These are phyloP conservation scores for Synergus umbraculus DNA, from an alignment of 2,888 invertebrate species.

Conservation along the genomic window DNA sequence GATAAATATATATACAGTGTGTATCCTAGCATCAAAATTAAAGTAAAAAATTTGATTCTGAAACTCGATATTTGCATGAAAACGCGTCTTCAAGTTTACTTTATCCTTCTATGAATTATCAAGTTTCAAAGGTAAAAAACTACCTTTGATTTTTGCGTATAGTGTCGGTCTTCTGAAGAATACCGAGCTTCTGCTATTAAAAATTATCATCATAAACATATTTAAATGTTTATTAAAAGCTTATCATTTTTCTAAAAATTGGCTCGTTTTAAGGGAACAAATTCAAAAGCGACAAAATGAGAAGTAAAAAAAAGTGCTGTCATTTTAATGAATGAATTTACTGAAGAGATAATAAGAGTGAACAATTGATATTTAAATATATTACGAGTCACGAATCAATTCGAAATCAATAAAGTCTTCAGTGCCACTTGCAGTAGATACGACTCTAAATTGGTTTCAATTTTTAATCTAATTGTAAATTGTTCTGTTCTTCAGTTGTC, in stretches of 20 bases:
- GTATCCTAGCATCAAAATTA: conserved; percentile 41
- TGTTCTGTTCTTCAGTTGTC: not conserved
- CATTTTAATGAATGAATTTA: not conserved
- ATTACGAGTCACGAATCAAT: not conserved
- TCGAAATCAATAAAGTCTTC: conserved; percentile 21
- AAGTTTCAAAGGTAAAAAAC: conserved; percentile 18
- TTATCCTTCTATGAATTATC: conserved; percentile 8
- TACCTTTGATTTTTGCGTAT: not conserved
- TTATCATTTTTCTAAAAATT: not conserved
- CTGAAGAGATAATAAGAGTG: not conserved
- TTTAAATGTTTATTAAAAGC: no score
- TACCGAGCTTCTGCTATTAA: not conserved
- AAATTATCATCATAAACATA: no score
- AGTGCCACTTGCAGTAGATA: conserved; percentile 10
- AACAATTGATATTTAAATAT: not conserved
- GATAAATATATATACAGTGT: conserved; percentile 56
- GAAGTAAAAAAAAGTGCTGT: not conserved
- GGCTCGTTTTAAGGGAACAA: not conserved
- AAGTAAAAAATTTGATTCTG: conserved; percentile 20
- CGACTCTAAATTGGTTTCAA: conserved; percentile 1
- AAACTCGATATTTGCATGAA: conserved; percentile 18
- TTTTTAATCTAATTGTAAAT: conserved; percentile 18
- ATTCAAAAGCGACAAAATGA: not conserved
- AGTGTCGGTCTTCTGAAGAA: not conserved
- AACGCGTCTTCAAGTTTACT: not conserved